Evolutionary conservation across 2,888 invertebrate genomes (phyloP).

Genomic region (Leucania comma): DNA sequence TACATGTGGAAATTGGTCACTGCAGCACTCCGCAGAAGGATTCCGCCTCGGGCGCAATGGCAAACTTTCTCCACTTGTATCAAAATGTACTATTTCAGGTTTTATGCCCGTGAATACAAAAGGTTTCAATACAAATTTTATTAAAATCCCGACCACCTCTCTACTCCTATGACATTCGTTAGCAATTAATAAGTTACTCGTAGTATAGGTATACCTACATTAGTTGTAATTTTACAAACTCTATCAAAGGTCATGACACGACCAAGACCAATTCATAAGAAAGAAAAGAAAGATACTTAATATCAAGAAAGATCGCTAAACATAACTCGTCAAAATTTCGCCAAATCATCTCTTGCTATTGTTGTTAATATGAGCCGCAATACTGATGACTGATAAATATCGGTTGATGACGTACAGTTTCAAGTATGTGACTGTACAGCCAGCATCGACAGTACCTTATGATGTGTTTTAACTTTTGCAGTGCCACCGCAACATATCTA

Average conservation of each 20-base stretch:
- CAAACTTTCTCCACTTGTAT: no score
- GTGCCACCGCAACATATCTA: no score
- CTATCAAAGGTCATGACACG: background rate
- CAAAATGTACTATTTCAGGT: no score
- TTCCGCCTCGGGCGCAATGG: no score
- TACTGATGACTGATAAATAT: constrained; percentile 60
- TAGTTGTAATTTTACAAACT: background rate
- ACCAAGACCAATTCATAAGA: background rate
- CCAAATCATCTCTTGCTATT: constrained; percentile 60
- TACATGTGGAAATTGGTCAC: no score
- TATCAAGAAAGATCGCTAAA: constrained; percentile 4
- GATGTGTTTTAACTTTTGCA: background rate
- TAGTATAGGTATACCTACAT: no score
- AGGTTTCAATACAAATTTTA: background rate
- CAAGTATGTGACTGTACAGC: constrained; percentile 28
- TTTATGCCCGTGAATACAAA: background rate
- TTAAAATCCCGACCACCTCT: background rate
- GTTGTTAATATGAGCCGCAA: constrained; percentile 50
- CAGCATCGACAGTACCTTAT: background rate
- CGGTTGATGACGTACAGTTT: constrained; percentile 55
- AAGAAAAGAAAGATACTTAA: constrained; percentile 5
- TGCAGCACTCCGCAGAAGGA: no score
- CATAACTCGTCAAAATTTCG: constrained; percentile 32
- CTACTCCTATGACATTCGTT: background rate
- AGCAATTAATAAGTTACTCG: background rate